phyloP scores from a whole-genome alignment of 2,888 invertebrate genomes.

The Amiota minor region DNA sequence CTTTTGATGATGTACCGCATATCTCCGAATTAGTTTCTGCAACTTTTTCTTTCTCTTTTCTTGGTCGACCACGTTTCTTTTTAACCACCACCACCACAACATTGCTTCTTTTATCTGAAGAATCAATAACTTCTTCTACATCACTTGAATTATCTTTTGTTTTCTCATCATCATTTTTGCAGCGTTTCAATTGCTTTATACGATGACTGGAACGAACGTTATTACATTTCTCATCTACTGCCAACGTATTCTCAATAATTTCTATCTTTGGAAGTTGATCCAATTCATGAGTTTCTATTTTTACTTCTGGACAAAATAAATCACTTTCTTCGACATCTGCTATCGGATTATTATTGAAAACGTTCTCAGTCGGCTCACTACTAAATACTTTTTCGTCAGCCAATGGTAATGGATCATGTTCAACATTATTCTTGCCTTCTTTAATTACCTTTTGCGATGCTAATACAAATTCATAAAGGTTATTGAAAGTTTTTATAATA shows the following conservation, averaged over 20 bases:
- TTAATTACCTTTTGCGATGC: conserved; percentile 52
- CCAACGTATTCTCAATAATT: conserved; percentile 55
- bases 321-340: conserved; percentile 34
- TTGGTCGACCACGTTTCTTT: conserved; percentile 62
- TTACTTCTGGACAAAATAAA: conserved; percentile 63
- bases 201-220: conserved; percentile 40
- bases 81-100: conserved; percentile 30
- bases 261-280: conserved; percentile 68
- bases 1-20: neutral
- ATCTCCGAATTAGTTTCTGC: conserved; percentile 43
- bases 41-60: conserved; percentile 47
- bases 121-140: neutral
- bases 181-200: conserved; percentile 45
- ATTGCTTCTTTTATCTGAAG: neutral
- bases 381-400: conserved; percentile 48
- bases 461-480: conserved; percentile 59
- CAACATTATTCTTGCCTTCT: conserved; percentile 53
- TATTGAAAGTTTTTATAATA: conserved; percentile 58
- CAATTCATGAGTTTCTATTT: conserved; percentile 67
- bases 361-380: no score
- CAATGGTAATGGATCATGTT: conserved; percentile 59
- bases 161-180: conserved; percentile 34
- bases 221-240: neutral
- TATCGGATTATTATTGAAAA: no score
- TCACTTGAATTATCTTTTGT: no score